phyloP scores from a whole-genome alignment of 2,797 vertebrate genomes.

The Alca torda region DNA sequence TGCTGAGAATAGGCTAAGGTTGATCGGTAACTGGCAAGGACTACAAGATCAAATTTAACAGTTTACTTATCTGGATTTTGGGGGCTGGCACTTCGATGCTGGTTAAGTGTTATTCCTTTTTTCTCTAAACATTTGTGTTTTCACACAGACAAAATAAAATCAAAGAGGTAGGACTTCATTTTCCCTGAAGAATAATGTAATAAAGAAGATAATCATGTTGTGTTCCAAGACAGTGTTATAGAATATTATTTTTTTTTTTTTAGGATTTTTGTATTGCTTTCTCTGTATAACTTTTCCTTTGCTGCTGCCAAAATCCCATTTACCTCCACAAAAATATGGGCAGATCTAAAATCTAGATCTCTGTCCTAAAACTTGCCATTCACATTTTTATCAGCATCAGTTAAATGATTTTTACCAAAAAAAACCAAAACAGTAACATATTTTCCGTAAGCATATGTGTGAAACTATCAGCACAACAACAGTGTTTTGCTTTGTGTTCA shows the following conservation, averaged over 20 bases:
- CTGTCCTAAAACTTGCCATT: neutral
- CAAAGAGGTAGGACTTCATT: neutral
- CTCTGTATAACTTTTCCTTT: neutral
- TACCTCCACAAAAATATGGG: neutral
- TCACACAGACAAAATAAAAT: neutral
- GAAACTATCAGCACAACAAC: neutral
- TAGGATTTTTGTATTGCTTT: neutral
- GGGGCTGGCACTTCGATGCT: neutral
- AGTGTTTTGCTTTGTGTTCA: neutral
- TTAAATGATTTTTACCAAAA: neutral
- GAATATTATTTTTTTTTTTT: neutral
- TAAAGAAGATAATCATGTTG: neutral
- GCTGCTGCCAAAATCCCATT: neutral
- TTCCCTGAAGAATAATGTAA: neutral
- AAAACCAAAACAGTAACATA: fast-evolving
- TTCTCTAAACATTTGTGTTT: neutral
- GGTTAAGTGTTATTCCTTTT: neutral
- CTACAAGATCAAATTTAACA: neutral
- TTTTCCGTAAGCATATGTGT: neutral
- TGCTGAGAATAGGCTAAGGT: neutral
- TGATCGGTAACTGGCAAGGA: neutral
- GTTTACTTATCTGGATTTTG: neutral
- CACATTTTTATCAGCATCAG: neutral
- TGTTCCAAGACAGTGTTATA: neutral
- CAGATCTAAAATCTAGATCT: neutral